These are phyloP conservation scores for Cosmopolites sordidus DNA, from an alignment of 2,888 invertebrate genomes.

Conservation along the genomic window DNA sequence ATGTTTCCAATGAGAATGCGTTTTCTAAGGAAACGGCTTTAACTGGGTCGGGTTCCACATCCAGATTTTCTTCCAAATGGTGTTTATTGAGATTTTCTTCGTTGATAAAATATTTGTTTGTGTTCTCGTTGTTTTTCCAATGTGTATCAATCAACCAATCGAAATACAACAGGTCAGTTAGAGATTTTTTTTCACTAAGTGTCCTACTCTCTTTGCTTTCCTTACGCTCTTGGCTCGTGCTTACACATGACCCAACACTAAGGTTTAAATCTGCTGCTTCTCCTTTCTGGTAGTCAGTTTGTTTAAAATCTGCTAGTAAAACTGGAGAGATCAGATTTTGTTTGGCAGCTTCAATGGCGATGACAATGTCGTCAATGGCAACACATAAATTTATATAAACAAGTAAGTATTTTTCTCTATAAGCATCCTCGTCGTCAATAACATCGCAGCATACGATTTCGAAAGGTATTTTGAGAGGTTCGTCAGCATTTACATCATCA, in stretches of 20 bases:
- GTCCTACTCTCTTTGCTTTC: no score
- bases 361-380: background rate
- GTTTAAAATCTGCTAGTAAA: background rate
- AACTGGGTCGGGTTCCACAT: background rate
- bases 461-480: background rate
- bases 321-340: no score
- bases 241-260: background rate
- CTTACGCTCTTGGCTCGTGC: background rate
- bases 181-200: no score
- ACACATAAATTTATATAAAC: background rate
- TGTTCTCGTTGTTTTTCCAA: constrained; percentile 13
- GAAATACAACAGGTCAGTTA: constrained; percentile 5
- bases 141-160: constrained; percentile 7
- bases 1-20: constrained; percentile 12
- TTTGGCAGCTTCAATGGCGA: no score
- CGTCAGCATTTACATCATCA: background rate
- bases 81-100: background rate
- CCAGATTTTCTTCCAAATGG: no score
- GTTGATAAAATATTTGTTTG: constrained; percentile 13
- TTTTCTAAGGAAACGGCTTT: constrained; percentile 3
- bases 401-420: background rate
- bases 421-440: background rate
- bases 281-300: background rate
- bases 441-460: background rate
- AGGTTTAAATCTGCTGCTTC: background rate